These are phyloP conservation scores for Scleropages formosus DNA, from an alignment of 2,797 vertebrate species.

Conservation along the genomic window DNA sequence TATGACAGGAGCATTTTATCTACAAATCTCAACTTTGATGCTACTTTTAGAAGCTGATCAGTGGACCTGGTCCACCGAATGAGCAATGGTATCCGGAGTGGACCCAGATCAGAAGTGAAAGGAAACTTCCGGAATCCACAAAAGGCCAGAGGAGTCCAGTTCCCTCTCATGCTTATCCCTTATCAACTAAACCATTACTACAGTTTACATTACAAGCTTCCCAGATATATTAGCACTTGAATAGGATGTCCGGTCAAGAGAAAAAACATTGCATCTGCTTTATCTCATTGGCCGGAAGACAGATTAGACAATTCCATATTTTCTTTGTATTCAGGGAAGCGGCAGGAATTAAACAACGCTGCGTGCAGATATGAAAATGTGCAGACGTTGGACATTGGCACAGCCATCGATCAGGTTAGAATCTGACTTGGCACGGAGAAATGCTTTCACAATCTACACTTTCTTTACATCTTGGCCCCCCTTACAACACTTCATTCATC, in stretches of 20 bases:
- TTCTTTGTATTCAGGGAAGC: conserved; percentile 48
- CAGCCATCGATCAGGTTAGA: background rate
- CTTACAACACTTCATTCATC: background rate
- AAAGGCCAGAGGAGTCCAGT: conserved; percentile 51
- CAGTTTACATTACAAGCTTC: conserved; percentile 66
- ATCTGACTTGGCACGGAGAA: background rate
- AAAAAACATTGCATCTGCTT: conserved; percentile 47
- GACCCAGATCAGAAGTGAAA: conserved; percentile 45
- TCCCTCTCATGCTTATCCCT: conserved; percentile 54
- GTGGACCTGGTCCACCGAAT: too few relatives aligned
- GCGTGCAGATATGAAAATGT: background rate
- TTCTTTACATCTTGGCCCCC: background rate
- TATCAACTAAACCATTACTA: conserved; percentile 62
- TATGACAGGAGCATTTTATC: too few relatives aligned
- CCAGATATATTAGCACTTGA: conserved; percentile 54
- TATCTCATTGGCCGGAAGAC: conserved; percentile 54
- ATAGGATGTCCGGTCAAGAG: conserved; percentile 60
- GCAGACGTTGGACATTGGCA: background rate
- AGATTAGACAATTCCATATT: conserved; percentile 47
- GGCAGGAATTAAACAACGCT: conserved; percentile 49
- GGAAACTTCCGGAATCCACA: conserved; percentile 47
- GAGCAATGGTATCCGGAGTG: conserved; percentile 26
- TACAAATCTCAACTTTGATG: too few relatives aligned
- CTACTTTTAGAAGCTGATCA: too few relatives aligned
- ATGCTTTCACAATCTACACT: background rate